Evolutionary conservation across 2,797 vertebrate genomes (phyloP).

Genomic region (Poecilia picta): DNA sequence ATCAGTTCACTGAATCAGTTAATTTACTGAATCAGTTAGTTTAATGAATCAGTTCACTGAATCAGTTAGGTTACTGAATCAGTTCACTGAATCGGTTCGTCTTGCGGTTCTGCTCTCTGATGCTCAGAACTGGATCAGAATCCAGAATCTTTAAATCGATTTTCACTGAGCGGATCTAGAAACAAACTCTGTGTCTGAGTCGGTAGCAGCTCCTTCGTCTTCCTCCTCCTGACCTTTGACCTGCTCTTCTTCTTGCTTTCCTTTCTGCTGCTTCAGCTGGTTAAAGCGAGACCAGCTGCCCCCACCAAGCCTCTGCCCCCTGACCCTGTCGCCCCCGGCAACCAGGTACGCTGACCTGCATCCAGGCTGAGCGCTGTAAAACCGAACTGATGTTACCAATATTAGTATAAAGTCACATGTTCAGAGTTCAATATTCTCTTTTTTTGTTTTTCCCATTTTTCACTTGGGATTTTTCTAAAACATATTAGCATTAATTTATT

Average conservation of each 20-base stretch:
- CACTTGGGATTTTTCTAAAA: too few relatives aligned
- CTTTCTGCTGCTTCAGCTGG: constrained; percentile 66
- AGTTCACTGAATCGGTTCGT: neutral
- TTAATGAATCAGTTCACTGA: too few relatives aligned
- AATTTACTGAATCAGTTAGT: too few relatives aligned
- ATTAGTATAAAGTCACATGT: too few relatives aligned
- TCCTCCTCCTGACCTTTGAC: constrained; percentile 9
- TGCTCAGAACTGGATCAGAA: neutral
- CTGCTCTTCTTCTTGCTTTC: constrained; percentile 31
- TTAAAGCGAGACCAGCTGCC: constrained; percentile 79
- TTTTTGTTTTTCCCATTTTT: too few relatives aligned
- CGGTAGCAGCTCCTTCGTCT: neutral
- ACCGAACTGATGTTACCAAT: too few relatives aligned
- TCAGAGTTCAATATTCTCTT: too few relatives aligned
- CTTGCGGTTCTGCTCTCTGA: too few relatives aligned
- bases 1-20: too few relatives aligned
- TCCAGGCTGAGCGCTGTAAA: too few relatives aligned
- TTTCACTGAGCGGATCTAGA: neutral
- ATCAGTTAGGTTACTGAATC: too few relatives aligned
- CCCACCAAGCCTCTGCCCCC: constrained; percentile 80
- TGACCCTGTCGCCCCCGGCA: constrained; percentile 38
- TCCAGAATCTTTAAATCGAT: neutral
- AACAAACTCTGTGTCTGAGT: neutral
- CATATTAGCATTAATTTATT: too few relatives aligned
- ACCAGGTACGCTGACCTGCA: constrained; percentile 53